A percentile compares a stretch with the other conserved stretches of the same genome.
phyloP scores from a whole-genome alignment of 92 coral and sea anemone species.

The Muricea muricata region DNA sequence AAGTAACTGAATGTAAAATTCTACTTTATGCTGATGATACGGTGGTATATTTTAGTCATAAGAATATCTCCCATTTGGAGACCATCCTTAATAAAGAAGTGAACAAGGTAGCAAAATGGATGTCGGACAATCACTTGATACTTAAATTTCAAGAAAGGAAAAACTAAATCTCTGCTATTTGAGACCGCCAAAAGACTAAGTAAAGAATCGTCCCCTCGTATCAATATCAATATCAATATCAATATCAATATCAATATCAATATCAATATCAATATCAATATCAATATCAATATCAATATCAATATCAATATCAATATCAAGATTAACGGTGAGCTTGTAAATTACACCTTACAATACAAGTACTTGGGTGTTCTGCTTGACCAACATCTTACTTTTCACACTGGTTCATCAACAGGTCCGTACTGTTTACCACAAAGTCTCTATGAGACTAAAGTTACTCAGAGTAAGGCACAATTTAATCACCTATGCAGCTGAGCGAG shows the following conservation, averaged over 20 bases:
- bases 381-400: background rate
- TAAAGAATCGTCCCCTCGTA: background rate
- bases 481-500: conserved; percentile 23
- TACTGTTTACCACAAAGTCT: background rate
- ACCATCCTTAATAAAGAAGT: conserved; percentile 14
- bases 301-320: conserved; percentile 6
- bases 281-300: background rate
- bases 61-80: conserved; percentile 1
- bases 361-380: background rate
- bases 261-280: conserved; percentile 19
- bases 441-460: background rate
- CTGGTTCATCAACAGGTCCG: conserved; percentile 10
- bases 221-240: conserved; percentile 17
- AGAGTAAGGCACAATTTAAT: conserved; percentile 24
- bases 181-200: background rate
- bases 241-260: conserved; percentile 15
- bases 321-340: conserved; percentile 1
- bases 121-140: background rate
- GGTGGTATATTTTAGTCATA: background rate
- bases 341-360: background rate
- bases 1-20: conserved; percentile 10
- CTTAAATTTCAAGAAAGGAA: conserved; percentile 13
- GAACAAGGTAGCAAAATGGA: conserved; percentile 7
- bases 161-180: conserved; percentile 6
- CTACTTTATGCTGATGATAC: conserved; percentile 22